phyloP scores from a whole-genome alignment of 2,888 invertebrate species.

The Netelia virgata region DNA sequence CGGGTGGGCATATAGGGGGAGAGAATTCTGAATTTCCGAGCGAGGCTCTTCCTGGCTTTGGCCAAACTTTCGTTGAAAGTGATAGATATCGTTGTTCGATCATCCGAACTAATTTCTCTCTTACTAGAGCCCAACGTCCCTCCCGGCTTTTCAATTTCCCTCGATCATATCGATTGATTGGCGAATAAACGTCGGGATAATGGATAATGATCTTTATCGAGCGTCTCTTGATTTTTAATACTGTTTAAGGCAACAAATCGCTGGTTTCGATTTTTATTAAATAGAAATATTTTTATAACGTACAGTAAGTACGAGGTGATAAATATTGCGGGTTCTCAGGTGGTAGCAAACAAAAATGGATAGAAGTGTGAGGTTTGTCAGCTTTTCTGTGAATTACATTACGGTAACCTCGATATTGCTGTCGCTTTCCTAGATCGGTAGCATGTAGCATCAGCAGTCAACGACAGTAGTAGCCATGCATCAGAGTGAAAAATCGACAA shows the following conservation, averaged over 20 bases:
- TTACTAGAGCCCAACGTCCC: constrained; percentile 16
- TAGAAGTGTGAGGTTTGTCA: no score
- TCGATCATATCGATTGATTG: constrained; percentile 21
- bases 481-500: constrained; percentile 18
- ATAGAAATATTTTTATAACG: no score
- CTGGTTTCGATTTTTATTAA: background rate
- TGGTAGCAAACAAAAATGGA: no score
- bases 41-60: constrained; percentile 1
- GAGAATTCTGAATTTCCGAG: background rate
- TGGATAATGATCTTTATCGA: background rate
- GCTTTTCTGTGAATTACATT: no score
- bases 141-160: constrained; percentile 17
- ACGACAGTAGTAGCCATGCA: constrained; percentile 17
- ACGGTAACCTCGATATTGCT: no score
- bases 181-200: background rate
- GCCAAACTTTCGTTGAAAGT: background rate
- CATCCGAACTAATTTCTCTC: constrained; percentile 16
- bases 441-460: background rate
- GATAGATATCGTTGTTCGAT: constrained; percentile 3
- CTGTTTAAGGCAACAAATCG: background rate
- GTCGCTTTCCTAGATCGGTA: background rate
- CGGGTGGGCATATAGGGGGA: background rate
- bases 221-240: background rate
- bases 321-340: no score
- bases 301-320: no score